Evolutionary conservation across 2,888 invertebrate species (phyloP).

Genomic region (Polyploca ridens): DNA sequence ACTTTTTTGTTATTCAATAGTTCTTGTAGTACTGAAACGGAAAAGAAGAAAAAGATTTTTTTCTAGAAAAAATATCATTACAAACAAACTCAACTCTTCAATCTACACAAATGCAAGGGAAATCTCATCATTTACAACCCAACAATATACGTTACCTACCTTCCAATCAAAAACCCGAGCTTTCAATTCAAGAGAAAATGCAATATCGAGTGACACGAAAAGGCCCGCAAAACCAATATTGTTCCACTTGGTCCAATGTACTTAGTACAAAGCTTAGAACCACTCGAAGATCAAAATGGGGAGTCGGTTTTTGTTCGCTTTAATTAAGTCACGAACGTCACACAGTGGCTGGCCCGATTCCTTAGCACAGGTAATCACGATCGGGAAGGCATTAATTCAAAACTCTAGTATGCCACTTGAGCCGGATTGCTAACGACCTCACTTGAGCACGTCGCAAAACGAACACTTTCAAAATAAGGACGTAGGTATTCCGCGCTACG

Average conservation of each 20-base stretch:
- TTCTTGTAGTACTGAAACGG: too few relatives aligned
- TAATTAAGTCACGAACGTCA: constrained; percentile 71
- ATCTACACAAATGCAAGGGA: background rate
- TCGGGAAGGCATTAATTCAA: constrained; percentile 71
- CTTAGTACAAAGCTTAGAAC: constrained; percentile 30
- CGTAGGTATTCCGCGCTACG: constrained; percentile 20
- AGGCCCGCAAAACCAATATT: constrained; percentile 28
- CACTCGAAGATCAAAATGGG: constrained; percentile 49
- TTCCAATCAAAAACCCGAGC: constrained; percentile 8
- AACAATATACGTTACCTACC: constrained; percentile 13
- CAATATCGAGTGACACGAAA: constrained; percentile 21
- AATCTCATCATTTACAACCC: background rate
- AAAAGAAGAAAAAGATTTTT: too few relatives aligned
- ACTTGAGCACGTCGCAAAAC: constrained; percentile 66
- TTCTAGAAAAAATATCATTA: background rate
- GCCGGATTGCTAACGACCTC: constrained; percentile 56
- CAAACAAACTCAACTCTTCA: background rate
- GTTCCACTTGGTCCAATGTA: constrained; percentile 33
- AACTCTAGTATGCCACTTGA: constrained; percentile 58
- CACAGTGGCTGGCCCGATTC: constrained; percentile 52
- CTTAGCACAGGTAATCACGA: constrained; percentile 67
- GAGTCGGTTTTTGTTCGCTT: constrained; percentile 55
- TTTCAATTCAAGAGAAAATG: constrained; percentile 22
- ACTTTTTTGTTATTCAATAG: too few relatives aligned
- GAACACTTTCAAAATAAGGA: constrained; percentile 43